Evolutionary conservation across 2,888 invertebrate genomes (phyloP).

Genomic region (Serripes groenlandicus): DNA sequence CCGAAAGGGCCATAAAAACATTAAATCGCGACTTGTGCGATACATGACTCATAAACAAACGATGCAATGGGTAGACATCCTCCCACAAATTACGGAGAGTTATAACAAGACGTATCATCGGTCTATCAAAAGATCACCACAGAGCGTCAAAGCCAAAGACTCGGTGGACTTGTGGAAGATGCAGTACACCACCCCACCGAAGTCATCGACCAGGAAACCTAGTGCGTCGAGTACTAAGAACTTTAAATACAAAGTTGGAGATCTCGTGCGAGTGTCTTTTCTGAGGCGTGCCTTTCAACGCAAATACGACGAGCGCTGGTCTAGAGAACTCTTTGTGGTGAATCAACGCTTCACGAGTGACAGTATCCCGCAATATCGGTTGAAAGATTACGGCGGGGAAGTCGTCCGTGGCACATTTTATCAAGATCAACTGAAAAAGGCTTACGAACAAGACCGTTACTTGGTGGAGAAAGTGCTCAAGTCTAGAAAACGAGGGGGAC

Average conservation of each 20-base stretch:
- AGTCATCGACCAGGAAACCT: no score
- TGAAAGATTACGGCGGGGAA: background rate
- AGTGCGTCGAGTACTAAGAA: background rate
- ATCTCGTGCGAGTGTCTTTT: slow-evolving; percentile 36
- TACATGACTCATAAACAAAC: slow-evolving; percentile 51
- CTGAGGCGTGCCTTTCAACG: slow-evolving; percentile 30
- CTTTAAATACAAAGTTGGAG: slow-evolving; percentile 46
- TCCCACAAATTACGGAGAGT: slow-evolving; percentile 35
- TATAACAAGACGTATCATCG: slow-evolving; percentile 56
- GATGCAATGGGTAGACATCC: slow-evolving; percentile 45
- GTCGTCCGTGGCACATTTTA: slow-evolving; percentile 50
- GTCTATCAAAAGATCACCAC: slow-evolving; percentile 43
- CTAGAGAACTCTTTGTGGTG: slow-evolving; percentile 35
- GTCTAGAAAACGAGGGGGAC: background rate
- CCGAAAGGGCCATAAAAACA: slow-evolving; percentile 51
- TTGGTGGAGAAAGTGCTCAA: slow-evolving; percentile 39
- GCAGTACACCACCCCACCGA: no score
- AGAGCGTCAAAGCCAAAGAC: slow-evolving; percentile 35
- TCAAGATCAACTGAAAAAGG: slow-evolving; percentile 45
- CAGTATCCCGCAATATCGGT: slow-evolving; percentile 5
- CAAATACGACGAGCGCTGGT: slow-evolving; percentile 49
- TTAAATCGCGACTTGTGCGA: slow-evolving; percentile 42
- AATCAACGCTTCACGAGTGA: no score
- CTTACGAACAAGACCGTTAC: slow-evolving; percentile 14
- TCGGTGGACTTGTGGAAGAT: slow-evolving; percentile 33